phyloP scores from a whole-genome alignment of 2,113 vertebrate species.

The Neoarius graeffei region DNA sequence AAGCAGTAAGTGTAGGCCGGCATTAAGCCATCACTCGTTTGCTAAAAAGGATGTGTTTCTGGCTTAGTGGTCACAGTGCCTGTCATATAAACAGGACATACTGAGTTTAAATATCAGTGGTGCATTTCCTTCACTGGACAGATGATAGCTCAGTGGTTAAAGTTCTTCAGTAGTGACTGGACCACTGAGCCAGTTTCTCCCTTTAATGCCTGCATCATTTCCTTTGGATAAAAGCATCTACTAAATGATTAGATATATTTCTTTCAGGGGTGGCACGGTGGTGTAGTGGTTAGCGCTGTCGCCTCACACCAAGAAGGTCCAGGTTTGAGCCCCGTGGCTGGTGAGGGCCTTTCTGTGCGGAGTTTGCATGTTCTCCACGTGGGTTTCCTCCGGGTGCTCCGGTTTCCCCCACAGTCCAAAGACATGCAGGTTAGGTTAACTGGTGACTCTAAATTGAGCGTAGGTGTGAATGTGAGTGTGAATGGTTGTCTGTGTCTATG shows the following conservation, averaged over 20 bases:
- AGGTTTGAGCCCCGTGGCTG: too few relatives aligned
- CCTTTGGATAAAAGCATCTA: background rate
- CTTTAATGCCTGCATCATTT: background rate
- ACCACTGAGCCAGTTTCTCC: background rate
- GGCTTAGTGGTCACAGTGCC: background rate
- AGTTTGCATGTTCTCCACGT: too few relatives aligned
- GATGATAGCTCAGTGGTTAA: background rate
- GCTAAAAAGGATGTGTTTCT: constrained; percentile 7
- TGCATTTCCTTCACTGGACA: background rate
- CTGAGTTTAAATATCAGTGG: constrained; percentile 7
- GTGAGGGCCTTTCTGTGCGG: too few relatives aligned
- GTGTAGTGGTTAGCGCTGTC: too few relatives aligned
- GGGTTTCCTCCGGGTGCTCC: too few relatives aligned
- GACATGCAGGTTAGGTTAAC: too few relatives aligned
- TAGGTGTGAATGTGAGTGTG: too few relatives aligned
- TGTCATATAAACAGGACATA: constrained; percentile 20
- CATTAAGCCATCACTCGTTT: constrained; percentile 1
- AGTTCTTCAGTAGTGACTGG: background rate
- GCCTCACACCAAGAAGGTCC: too few relatives aligned
- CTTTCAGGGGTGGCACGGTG: too few relatives aligned
- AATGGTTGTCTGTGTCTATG: too few relatives aligned
- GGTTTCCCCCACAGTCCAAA: too few relatives aligned
- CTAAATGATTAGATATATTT: background rate
- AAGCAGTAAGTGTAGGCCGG: constrained; percentile 3
- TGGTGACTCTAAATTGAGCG: too few relatives aligned